phyloP scores from a whole-genome alignment of 2,888 invertebrate species.

The Aelia acuminata region DNA sequence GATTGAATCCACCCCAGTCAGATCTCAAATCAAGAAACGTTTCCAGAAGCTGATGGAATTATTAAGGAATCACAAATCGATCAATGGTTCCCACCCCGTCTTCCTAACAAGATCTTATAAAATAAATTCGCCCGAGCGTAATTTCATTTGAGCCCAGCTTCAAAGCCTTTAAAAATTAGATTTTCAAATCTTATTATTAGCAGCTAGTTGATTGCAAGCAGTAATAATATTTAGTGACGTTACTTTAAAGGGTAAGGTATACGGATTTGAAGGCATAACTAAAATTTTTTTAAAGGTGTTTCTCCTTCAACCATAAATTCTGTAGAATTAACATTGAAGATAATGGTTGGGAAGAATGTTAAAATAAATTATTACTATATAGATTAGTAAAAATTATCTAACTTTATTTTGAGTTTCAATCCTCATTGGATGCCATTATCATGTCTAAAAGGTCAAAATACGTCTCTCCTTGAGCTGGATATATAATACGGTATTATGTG shows the following conservation, averaged over 20 bases:
- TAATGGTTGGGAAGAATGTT: too few relatives aligned
- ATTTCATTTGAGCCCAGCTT: background rate
- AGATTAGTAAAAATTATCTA: too few relatives aligned
- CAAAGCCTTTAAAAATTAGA: background rate
- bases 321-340: too few relatives aligned
- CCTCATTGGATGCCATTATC: too few relatives aligned
- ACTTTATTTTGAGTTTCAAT: too few relatives aligned
- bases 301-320: too few relatives aligned
- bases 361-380: too few relatives aligned
- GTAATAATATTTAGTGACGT: background rate
- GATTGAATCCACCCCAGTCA: background rate
- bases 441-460: too few relatives aligned
- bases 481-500: too few relatives aligned
- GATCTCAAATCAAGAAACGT: slow-evolving; percentile 3
- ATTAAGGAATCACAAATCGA: slow-evolving; percentile 21
- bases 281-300: too few relatives aligned
- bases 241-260: background rate
- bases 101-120: background rate
- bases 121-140: background rate
- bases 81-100: background rate
- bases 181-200: background rate
- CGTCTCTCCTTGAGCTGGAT: too few relatives aligned
- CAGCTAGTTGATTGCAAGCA: background rate
- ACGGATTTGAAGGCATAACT: too few relatives aligned
- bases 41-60: slow-evolving; percentile 10